These are phyloP conservation scores for Platycnemis pennipes DNA, from an alignment of 2,888 invertebrate genomes.

Conservation along the genomic window DNA sequence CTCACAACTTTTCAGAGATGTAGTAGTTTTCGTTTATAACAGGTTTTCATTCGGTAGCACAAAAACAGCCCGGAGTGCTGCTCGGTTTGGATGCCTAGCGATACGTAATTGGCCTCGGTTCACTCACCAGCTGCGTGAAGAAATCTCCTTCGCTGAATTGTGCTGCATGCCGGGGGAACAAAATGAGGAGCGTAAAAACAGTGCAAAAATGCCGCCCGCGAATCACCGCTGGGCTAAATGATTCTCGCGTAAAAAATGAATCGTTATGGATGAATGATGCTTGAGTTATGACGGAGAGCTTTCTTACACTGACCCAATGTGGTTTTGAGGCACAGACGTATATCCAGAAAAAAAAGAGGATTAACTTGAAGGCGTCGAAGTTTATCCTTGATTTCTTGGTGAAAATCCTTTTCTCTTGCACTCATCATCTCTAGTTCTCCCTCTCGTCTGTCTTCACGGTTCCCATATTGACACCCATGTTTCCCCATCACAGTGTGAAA, in stretches of 20 bases:
- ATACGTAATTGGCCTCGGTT: not conserved
- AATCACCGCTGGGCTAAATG: not conserved
- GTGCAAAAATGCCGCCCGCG: not conserved
- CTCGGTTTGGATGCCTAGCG: not conserved
- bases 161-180: not conserved
- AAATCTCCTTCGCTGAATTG: not conserved
- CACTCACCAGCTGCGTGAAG: not conserved
- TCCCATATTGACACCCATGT: constrained; percentile 42
- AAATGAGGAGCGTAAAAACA: not conserved
- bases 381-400: not conserved
- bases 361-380: not conserved
- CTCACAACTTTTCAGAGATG: not conserved
- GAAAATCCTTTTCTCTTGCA: not conserved
- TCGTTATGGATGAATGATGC: not conserved
- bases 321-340: not conserved
- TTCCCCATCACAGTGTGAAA: constrained; percentile 28
- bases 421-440: not conserved
- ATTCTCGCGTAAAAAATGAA: not conserved
- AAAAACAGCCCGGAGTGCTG: not conserved
- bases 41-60: not conserved
- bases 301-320: not conserved
- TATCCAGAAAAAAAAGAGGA: not conserved
- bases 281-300: not conserved
- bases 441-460: not conserved
- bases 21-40: not conserved